phyloP scores from a whole-genome alignment of 2,797 vertebrate genomes.

The Dromococcyx pavoninus region DNA sequence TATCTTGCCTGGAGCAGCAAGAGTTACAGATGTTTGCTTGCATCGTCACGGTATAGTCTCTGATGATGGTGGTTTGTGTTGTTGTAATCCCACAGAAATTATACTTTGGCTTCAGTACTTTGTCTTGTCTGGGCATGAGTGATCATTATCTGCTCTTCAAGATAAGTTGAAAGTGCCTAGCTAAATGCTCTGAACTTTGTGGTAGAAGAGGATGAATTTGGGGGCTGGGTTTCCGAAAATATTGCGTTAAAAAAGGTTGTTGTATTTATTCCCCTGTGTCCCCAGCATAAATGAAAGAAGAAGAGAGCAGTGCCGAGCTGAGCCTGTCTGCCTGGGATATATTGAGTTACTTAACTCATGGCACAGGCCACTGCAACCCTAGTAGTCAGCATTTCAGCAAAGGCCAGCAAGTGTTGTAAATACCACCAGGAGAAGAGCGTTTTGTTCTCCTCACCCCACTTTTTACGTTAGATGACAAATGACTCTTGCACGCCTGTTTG shows the following conservation, averaged over 20 bases:
- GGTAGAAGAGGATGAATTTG: background rate
- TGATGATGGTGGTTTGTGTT: slow-evolving; percentile 31
- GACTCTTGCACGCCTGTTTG: accelerated
- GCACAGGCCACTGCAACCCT: background rate
- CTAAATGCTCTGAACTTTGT: background rate
- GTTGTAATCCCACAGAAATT: slow-evolving; percentile 51
- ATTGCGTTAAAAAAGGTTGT: background rate
- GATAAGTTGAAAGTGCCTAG: slow-evolving; percentile 12
- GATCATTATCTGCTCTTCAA: slow-evolving; percentile 46
- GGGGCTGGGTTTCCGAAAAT: background rate
- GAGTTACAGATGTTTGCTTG: slow-evolving; percentile 54
- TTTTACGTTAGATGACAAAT: background rate
- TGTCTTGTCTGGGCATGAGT: slow-evolving; percentile 14
- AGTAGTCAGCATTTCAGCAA: background rate
- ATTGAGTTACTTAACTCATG: background rate
- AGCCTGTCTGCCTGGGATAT: background rate
- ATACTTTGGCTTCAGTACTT: slow-evolving; percentile 20
- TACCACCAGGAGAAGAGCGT: background rate
- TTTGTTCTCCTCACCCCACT: background rate
- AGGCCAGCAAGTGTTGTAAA: background rate
- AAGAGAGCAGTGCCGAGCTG: background rate
- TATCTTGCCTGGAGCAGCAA: slow-evolving; percentile 14
- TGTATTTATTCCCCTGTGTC: background rate
- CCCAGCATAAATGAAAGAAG: accelerated
- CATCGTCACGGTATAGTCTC: slow-evolving; percentile 17